Evolutionary conservation across 2,888 invertebrate species (phyloP), one percentile per base, ranked within the genome.

Genomic region (Chelonus formosanus): DNA sequence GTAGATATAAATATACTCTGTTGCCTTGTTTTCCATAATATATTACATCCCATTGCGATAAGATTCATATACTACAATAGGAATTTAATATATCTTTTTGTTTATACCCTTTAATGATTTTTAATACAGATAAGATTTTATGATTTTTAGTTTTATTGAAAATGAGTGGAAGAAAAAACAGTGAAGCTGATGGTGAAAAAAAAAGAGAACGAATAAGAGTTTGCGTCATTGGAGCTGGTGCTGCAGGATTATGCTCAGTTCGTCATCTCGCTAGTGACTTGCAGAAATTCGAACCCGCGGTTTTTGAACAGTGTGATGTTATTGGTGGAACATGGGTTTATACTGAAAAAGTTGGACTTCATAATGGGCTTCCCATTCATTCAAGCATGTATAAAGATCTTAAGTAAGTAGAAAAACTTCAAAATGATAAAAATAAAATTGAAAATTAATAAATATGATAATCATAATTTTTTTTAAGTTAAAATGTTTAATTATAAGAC

Each of bases 241-340:
- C 91, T 35, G 90, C 91, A 0, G 94, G 94, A 0, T 82, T 93
- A 8, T 89, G 88, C 55, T 88, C 90, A 0, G 86, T 90, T 1
- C 86, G 89, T 34, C 89, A 91, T 76, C 84, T 90, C 67, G 84
- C 87, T 70, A 84, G 86, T 71, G 85, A 87, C 75, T 76, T 79
- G 4, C 82, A 82, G 0, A 82, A 83, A 50, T 84, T 86, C 66
- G 86, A 88, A 70, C 87, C 88, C 76, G 86, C 86, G 0, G 89
- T 91, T 5, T 94, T 90, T 76, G 95, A 95, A 77, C 90, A 91
- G 71, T 87, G 89, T 0, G 85, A 85, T 8, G 77, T 86, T 60
- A 80, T 93, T 10, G 95, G 94, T 4, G 95, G 95, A 1, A 92
- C 92, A 0, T 95, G 95, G 95, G 86, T 90, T 36, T 94, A 92